These are phyloP conservation scores for Meloe dianella DNA, from an alignment of 2,888 invertebrate genomes.

Conservation along the genomic window DNA sequence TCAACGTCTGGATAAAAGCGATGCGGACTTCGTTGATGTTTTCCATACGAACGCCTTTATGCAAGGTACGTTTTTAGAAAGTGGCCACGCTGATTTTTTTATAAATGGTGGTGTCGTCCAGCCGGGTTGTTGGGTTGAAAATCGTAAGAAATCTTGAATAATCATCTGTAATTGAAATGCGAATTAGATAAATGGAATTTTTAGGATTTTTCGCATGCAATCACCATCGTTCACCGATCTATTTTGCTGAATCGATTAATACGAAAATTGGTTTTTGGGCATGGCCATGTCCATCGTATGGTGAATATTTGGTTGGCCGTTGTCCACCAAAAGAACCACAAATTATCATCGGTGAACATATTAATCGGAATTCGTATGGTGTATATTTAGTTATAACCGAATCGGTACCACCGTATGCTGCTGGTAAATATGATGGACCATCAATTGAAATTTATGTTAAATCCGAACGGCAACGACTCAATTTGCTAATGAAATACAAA, in stretches of 20 bases:
- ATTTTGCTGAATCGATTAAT: slow-evolving; percentile 71
- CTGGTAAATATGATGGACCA: slow-evolving; percentile 64
- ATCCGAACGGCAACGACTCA: slow-evolving; percentile 28
- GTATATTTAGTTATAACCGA: slow-evolving; percentile 66
- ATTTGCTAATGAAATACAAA: slow-evolving; percentile 35
- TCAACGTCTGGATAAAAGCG: slow-evolving; percentile 67
- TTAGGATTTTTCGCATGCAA: slow-evolving; percentile 68
- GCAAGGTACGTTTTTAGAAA: slow-evolving; percentile 69
- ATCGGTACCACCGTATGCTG: slow-evolving; percentile 64
- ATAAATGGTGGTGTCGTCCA: slow-evolving; percentile 74
- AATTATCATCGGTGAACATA: slow-evolving; percentile 62
- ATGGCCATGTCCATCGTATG: slow-evolving; percentile 67
- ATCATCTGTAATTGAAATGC: too few species aligned
- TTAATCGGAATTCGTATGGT: slow-evolving; percentile 57
- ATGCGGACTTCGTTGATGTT: slow-evolving; percentile 74
- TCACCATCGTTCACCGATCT: slow-evolving; percentile 68
- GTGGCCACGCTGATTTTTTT: slow-evolving; percentile 76
- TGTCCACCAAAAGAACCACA: slow-evolving; percentile 64
- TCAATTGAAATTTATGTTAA: slow-evolving; percentile 46
- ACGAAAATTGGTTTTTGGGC: slow-evolving; percentile 70
- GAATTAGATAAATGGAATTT: too few species aligned
- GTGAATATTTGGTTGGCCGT: slow-evolving; percentile 64
- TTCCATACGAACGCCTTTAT: slow-evolving; percentile 74
- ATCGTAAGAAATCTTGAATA: slow-evolving; percentile 48
- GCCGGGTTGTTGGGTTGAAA: slow-evolving; percentile 67